Conservation (phyloP, 2,888 invertebrate genomes). For the Synanthedon formicaeformis region DNA sequence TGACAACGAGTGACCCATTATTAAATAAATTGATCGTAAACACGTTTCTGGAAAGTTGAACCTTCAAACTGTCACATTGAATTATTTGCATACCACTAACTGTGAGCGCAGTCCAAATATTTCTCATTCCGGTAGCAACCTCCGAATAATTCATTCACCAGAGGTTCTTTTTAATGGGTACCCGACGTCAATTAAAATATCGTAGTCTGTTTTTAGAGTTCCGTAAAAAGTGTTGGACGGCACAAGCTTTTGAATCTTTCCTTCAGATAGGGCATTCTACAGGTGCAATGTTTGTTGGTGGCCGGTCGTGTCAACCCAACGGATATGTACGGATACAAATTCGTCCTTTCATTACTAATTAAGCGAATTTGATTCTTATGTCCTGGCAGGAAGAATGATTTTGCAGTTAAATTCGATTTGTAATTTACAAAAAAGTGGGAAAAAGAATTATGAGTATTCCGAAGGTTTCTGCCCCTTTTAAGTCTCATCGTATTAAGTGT, state of each 20-base stretch:
- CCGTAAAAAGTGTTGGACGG: constrained; percentile 38
- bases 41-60: constrained; percentile 21
- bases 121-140: constrained; percentile 49
- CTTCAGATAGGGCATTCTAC: constrained; percentile 59
- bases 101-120: constrained; percentile 38
- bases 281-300: constrained; percentile 57
- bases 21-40: constrained; percentile 10
- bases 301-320: constrained; percentile 42
- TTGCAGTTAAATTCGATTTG: not conserved
- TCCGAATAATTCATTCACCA: constrained; percentile 47
- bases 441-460: constrained; percentile 28
- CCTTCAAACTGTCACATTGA: constrained; percentile 39
- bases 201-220: constrained; percentile 23
- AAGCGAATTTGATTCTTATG: not conserved
- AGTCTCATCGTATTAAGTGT: not conserved
- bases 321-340: constrained; percentile 1
- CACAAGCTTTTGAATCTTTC: constrained; percentile 58
- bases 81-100: constrained; percentile 55
- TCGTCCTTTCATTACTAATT: not conserved
- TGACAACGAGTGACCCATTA: not conserved
- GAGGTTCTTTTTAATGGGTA: constrained; percentile 42
- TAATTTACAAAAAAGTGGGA: constrained; percentile 24
- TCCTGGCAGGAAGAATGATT: not conserved
- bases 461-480: not conserved
- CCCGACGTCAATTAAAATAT: constrained; percentile 64